Conservation (phyloP, 2,888 invertebrate genomes). For the Neoascia interrupta region DNA sequence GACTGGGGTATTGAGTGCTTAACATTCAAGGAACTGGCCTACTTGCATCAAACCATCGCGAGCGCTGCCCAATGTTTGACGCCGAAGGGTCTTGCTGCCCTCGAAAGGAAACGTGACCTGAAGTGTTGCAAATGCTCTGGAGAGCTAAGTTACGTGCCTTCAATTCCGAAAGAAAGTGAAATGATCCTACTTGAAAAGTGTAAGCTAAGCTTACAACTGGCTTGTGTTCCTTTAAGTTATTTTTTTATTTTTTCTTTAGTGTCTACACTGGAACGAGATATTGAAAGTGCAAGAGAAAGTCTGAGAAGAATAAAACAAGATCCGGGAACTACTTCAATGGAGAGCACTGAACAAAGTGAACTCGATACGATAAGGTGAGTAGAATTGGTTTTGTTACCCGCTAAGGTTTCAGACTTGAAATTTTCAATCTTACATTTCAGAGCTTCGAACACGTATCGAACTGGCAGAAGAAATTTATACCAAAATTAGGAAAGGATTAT, state of each 20-base stretch:
- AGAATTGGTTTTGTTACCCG: no score
- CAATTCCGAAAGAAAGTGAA: conserved; percentile 72
- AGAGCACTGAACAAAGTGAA: conserved; percentile 15
- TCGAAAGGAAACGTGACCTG: conserved; percentile 14
- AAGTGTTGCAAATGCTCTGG: conserved; percentile 75
- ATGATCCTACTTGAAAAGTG: conserved; percentile 75
- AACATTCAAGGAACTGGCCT: conserved; percentile 74
- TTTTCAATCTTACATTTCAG: no score
- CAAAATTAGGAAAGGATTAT: no score
- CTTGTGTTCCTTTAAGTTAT: background rate
- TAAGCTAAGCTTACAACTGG: conserved; percentile 52
- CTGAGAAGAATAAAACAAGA: conserved; percentile 72
- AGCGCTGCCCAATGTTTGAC: conserved; percentile 74
- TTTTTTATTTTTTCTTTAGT: conserved; percentile 69
- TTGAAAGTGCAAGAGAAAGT: conserved; percentile 74
- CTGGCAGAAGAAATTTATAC: no score
- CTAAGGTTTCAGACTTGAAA: no score
- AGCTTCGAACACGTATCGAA: no score
- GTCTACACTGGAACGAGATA: conserved; percentile 75
- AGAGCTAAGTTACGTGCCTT: conserved; percentile 72
- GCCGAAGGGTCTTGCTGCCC: conserved; percentile 62
- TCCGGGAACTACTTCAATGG: background rate
- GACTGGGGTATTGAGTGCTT: conserved; percentile 75
- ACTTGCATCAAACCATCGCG: conserved; percentile 76
- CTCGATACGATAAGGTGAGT: conserved; percentile 32